Evolutionary conservation across 2,888 invertebrate species (phyloP).

Genomic region (Carcina quercana): DNA sequence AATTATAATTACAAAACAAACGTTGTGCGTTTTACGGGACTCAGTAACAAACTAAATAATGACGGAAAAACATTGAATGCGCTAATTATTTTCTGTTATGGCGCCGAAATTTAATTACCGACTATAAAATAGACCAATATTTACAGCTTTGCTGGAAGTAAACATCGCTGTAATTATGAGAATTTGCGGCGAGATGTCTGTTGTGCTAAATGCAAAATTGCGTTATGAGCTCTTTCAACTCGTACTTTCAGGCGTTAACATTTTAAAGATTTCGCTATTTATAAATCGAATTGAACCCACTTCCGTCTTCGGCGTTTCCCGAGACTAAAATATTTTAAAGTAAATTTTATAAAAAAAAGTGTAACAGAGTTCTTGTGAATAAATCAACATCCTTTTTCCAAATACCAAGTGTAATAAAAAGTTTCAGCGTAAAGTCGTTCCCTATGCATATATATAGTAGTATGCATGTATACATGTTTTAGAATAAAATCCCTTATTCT

Average conservation of each 20-base stretch:
- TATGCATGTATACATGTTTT: too few relatives aligned
- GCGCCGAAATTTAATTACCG: conserved; percentile 2
- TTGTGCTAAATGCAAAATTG: conserved; percentile 8
- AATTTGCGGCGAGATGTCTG: conserved; percentile 7
- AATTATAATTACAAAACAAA: conserved; percentile 13
- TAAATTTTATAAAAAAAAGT: too few relatives aligned
- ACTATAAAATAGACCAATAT: conserved; percentile 8
- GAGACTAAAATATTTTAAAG: too few relatives aligned
- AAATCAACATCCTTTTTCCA: too few relatives aligned
- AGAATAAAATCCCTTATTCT: too few relatives aligned
- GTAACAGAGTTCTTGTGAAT: too few relatives aligned
- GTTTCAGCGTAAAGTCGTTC: too few relatives aligned
- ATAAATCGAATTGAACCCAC: too few relatives aligned
- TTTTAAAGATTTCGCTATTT: neutral
- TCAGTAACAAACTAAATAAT: conserved; percentile 1
- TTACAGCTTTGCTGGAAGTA: conserved; percentile 5
- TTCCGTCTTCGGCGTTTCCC: too few relatives aligned
- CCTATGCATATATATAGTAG: too few relatives aligned
- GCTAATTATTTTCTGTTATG: conserved; percentile 2
- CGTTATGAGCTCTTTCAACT: conserved; percentile 2
- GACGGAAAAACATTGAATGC: neutral
- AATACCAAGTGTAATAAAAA: too few relatives aligned
- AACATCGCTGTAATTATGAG: conserved; percentile 7
- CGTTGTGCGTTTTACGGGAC: conserved; percentile 3
- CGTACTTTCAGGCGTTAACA: neutral